These are phyloP conservation scores for Darwinula stevensoni DNA, from an alignment of 2,888 invertebrate species.

Conservation along the genomic window DNA sequence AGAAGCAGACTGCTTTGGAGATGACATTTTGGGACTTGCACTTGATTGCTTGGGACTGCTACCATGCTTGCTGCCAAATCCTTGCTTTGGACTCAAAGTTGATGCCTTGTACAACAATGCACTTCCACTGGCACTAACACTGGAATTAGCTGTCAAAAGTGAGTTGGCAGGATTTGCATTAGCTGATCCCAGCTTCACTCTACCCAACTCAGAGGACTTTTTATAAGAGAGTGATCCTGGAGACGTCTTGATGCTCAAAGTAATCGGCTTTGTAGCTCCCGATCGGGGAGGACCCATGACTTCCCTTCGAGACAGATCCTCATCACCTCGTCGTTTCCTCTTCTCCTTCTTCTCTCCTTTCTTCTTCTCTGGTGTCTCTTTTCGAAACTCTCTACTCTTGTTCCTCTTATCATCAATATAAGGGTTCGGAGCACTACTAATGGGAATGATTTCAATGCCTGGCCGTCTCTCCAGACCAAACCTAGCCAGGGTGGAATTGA, in stretches of 20 bases:
- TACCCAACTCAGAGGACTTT: too few species aligned
- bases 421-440: slow-evolving; percentile 7
- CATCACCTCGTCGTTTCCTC: slow-evolving; percentile 37
- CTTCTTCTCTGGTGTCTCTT: slow-evolving; percentile 13
- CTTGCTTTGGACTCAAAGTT: too few species aligned
- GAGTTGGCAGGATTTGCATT: too few species aligned
- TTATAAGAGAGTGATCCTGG: too few species aligned
- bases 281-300: slow-evolving; percentile 34
- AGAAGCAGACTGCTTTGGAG: too few species aligned
- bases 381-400: slow-evolving; percentile 7
- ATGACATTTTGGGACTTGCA: too few species aligned
- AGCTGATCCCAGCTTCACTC: too few species aligned
- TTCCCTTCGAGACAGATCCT: slow-evolving; percentile 3
- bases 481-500: slow-evolving; percentile 26
- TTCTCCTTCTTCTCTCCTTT: slow-evolving; percentile 35
- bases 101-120: too few species aligned
- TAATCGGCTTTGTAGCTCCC: not conserved
- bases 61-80: too few species aligned
- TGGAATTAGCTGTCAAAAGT: too few species aligned
- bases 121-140: too few species aligned
- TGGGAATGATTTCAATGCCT: slow-evolving; percentile 59
- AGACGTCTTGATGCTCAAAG: slow-evolving; percentile 1
- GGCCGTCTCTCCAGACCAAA: slow-evolving; percentile 32
- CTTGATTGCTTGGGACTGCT: too few species aligned
- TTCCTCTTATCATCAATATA: slow-evolving; percentile 6